Base-by-base conservation (phyloP, 1,140 invertebrate genomes). In the Drosophila littoralis region DNA sequence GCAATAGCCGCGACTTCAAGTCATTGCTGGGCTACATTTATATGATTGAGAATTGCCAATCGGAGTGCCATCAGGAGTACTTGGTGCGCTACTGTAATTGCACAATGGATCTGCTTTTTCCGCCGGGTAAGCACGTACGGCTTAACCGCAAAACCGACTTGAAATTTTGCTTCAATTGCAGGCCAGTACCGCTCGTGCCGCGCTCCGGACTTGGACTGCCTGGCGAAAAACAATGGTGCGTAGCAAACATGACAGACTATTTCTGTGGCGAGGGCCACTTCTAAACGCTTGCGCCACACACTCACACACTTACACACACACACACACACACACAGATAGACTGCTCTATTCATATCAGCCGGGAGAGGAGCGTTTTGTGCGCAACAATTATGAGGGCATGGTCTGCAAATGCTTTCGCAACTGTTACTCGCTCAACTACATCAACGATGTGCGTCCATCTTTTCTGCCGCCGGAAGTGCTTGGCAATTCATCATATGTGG, bases 1-100 rank as follows among this genome's bases (percentile, higher is more conserved):
- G 50, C 38, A 69, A 75, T 13, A 77, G 65, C 40, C 63, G 67
- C 0, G 75, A 91, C 43, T 90, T 83, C 52, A 91, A 83, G 52
- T 83, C 84, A 9, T 52, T 92, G 51, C 40, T 68, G 22, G 88
- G 88, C 50, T 86, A 91, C 67, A 75, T 84, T 63, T 91, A 92
- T 51, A 92, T 91, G 84, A 81, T 84, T 80, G 86, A 92, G 51
- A 92, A 92, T 79, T 92, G 91, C 58, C 74, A 83, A 65, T 82
- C 91, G 28, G 75, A 92, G 73, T 92, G 91, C 60, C 85, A 91
- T 73, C 91, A 91, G 71, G 81, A 91, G 69, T 86, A 92, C 79
- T 75, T 92, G 67, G 65, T 90, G 17, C 65, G 78, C 22, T 90
- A 81, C 59, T 92, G 91, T 45, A 92, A 92, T 64, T 92, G 91